These are phyloP conservation scores for zebrafish (Danio rerio) DNA, from an alignment of 2,113 vertebrate species.

Conservation along the genomic window GRCz12tu NC_133192.1:45937501-45938000, in stretches of 20 bases:
- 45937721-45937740: too few relatives aligned
- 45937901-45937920: neutral
- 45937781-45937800: too few relatives aligned
- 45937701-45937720: too few relatives aligned
- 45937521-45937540: neutral
- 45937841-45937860: too few relatives aligned
- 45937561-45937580: neutral
- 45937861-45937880: too few relatives aligned
- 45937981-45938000: slow-evolving; percentile 92
- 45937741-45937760: too few relatives aligned
- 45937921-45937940: neutral
- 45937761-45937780: too few relatives aligned
- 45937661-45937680: too few relatives aligned
- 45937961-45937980: slow-evolving; percentile 66
- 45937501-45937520: neutral
- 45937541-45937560: neutral
- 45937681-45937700: too few relatives aligned
- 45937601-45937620: neutral
- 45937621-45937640: neutral
- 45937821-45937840: too few relatives aligned
- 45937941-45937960: neutral
- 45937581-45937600: neutral
- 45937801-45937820: too few relatives aligned
- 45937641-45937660: neutral
- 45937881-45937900: neutral